A percentile compares a stretch with the other conserved stretches of the same genome.
Conservation (phyloP, 1,140 invertebrate species). For the Holcopasites calliopsidis region DNA sequence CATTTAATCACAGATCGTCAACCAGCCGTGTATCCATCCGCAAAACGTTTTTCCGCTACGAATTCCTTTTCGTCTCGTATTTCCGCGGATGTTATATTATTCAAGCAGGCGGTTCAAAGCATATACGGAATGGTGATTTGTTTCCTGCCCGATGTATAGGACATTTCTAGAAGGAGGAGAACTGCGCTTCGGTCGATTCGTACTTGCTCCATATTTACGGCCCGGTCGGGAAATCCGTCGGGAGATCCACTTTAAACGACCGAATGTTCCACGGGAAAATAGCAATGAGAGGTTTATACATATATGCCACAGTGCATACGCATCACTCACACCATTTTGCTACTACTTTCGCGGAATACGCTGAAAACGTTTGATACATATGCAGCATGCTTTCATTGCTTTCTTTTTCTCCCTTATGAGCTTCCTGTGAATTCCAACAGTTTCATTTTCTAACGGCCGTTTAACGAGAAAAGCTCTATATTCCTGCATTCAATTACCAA, state of each 20-base stretch:
- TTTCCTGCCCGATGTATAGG: background rate
- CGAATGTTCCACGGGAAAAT: background rate
- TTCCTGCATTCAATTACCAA: too few relatives aligned
- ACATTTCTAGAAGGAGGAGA: too few relatives aligned
- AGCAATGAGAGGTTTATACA: constrained; percentile 17
- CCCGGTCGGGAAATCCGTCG: background rate
- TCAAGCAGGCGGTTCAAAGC: too few relatives aligned
- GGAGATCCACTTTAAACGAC: constrained; percentile 2
- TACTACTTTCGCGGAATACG: constrained; percentile 15
- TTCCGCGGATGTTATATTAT: background rate
- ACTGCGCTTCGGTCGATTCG: too few relatives aligned
- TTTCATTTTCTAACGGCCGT: background rate
- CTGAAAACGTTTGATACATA: constrained; percentile 14
- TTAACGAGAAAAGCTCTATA: too few relatives aligned
- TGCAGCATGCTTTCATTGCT: background rate
- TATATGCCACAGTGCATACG: background rate
- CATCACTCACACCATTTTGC: constrained; percentile 1
- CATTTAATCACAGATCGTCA: background rate
- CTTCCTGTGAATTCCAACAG: background rate
- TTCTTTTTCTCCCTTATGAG: background rate
- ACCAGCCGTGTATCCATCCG: background rate
- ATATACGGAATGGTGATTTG: too few relatives aligned
- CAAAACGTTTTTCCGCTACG: background rate
- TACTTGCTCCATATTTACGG: constrained; percentile 7
- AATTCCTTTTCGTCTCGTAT: background rate